Base-by-base conservation (phyloP, 2,888 invertebrate genomes). In the Steinernema scapterisci region DNA sequence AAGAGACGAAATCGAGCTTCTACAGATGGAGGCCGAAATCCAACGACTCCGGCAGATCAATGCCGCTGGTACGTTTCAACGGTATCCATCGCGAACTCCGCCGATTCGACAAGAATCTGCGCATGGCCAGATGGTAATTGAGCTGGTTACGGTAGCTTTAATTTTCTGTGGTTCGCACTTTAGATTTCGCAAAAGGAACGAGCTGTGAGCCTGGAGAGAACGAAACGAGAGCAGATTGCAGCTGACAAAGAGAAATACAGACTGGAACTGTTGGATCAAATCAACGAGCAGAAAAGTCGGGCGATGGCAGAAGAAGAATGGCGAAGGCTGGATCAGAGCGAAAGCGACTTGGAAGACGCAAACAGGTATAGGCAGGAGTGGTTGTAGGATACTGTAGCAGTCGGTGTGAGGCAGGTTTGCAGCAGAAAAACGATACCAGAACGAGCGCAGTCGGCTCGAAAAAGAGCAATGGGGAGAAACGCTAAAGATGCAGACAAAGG, bases 201-300 rank as follows among this genome's bases (percentile, higher is more conserved):
- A 25, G 63, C 31, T 16, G 11, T 13, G 6, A 63, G 63, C 16
- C 3, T 31, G 1, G 63, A 63, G 25, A 19, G 54, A 21, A 54
- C 23, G 11, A 19, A 25, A 13, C 21, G 25, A 6, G 54, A 54
- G 63, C 63, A 31, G 63, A 63, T 25, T 31, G 3, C 16, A 31
- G 63, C 63, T 7, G 31, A 63, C 7, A 63, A 63, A 31, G 63
- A 63, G 31, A 25, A 31, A 16, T 63, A 63, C 38, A 25, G 63
- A 6, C 31, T 63, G 63, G 63, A 63, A 31, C 63, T 63, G 16
- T 27, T 63, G 31, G 63, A 63, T 16, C 63, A 63, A 27, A 63
- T 63, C 63, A 21, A 63, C 25, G 63, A 63, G n/a, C 63, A 63
- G 27, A 63, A 31, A n/a, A 63, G 63, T 27, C 63, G 63, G 11